Evolutionary conservation across 2,888 invertebrate genomes (phyloP), one percentile per base, ranked within the genome.

Genomic region (Nephrotoma flavescens): DNA sequence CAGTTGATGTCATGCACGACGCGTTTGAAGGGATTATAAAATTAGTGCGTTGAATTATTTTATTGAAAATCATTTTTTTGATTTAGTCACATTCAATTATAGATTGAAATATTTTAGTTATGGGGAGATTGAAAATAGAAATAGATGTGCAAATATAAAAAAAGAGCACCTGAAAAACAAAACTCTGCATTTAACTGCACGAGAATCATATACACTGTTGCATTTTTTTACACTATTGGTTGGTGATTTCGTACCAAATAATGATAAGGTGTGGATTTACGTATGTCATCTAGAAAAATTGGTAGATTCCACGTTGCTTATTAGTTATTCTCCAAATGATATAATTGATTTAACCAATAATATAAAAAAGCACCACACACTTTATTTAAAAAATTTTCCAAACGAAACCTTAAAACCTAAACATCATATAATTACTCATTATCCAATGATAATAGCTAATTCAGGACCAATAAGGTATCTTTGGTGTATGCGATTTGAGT

Each of bases 391-490:
- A 7, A 7, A 44, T 1, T 44, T 44, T 44, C 44, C 44, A 44
- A 87, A 87, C 12, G 87, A 87, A 47, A 41, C 87, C 4, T 45
- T 88, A 6, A 88, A 88, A 86, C 87, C 87, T 12, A 88, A 87
- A 57, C 86, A 85, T 83, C 88, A 87, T 42, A 87, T 87, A 86
- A 86, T 87, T 41, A 41, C 87, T 9, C 87, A 87, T 44, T 88
- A 87, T 45, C 87, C 87, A 19, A 86, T 86, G 42, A 86, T 87
- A 15, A 87, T 87, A 86, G 47, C 86, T 6, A 86, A 83, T 12
- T 86, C 42, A 83, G 86, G 87, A 52, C 87, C 87, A 83, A 42
- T 87, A 7, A 87, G 47, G 52, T 41, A 87, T 57, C 87, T 87
- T 45, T 87, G 87, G 86, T 85, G 87, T 45, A 87, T 87, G 86